A percentile compares a stretch with the other conserved stretches of the same genome.
Evolutionary conservation across 1,140 invertebrate species (phyloP).

Genomic region (Ostrea edulis): DNA sequence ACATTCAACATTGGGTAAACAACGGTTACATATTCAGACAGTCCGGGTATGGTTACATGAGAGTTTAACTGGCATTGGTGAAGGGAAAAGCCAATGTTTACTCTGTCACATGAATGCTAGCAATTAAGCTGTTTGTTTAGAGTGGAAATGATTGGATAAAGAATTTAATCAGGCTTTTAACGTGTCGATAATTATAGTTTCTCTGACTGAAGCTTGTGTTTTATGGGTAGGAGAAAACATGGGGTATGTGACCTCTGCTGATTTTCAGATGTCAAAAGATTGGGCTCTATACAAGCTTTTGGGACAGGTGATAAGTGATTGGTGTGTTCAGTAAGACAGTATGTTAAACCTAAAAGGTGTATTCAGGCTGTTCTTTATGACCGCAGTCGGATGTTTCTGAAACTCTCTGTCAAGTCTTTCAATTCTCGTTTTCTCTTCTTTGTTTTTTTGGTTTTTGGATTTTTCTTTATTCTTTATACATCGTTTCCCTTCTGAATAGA

Average conservation of each 20-base stretch:
- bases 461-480: too few relatives aligned
- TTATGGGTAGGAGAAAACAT: background rate
- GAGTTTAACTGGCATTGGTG: background rate
- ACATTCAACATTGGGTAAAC: background rate
- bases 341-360: too few relatives aligned
- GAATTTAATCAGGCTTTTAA: constrained; percentile 7
- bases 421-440: too few relatives aligned
- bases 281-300: too few relatives aligned
- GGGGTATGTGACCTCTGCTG: background rate
- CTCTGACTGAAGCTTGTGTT: background rate
- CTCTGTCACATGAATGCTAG: background rate
- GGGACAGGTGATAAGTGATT: too few relatives aligned
- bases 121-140: background rate
- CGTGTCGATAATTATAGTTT: background rate
- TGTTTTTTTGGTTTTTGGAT: too few relatives aligned
- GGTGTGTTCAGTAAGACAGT: too few relatives aligned
- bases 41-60: background rate
- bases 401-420: too few relatives aligned
- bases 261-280: background rate
- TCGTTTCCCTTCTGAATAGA: too few relatives aligned
- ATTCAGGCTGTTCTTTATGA: too few relatives aligned
- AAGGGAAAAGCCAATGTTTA: background rate
- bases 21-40: background rate
- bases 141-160: background rate
- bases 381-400: too few relatives aligned